These are phyloP conservation scores for Cephus rjabovi DNA, from an alignment of 2,888 invertebrate species.

Conservation along the genomic window DNA sequence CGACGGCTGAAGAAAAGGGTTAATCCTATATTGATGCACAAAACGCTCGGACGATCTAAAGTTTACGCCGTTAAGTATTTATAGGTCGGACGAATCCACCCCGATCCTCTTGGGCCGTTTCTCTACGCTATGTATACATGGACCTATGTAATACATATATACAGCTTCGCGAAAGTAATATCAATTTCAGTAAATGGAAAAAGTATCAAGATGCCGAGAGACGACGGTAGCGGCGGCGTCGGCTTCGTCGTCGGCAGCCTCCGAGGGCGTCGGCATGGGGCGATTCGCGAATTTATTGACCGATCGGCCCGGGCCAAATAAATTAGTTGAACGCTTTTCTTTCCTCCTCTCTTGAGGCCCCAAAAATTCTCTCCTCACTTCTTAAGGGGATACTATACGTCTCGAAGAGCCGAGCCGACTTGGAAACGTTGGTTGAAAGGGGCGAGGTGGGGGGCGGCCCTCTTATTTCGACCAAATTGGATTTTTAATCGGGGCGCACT, in stretches of 20 bases:
- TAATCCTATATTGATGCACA: not conserved
- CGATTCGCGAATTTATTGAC: conserved; percentile 41
- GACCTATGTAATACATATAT: conserved; percentile 11
- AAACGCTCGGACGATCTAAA: conserved; percentile 10
- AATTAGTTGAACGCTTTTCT: not conserved
- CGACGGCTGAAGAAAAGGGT: not conserved
- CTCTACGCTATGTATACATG: conserved; percentile 3
- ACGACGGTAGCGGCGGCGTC: conserved; percentile 24
- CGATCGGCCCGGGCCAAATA: conserved; percentile 28
- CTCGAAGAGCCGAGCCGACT: not conserved
- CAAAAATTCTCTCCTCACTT: not conserved
- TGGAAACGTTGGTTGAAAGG: not conserved
- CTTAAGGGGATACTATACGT: not conserved
- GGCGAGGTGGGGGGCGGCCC: not conserved
- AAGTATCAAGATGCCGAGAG: conserved; percentile 55
- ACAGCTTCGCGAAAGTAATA: conserved; percentile 53
- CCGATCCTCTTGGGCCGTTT: not conserved
- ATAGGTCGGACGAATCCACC: conserved; percentile 34
- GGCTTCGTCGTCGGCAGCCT: not conserved
- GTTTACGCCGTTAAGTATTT: conserved; percentile 36
- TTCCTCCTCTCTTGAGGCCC: not conserved
- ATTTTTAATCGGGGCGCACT: conserved; percentile 66
- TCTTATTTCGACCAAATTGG: conserved; percentile 48
- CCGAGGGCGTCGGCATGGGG: conserved; percentile 21
- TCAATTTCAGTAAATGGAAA: conserved; percentile 62